Evolutionary conservation across 2,797 vertebrate genomes (phyloP).

Genomic region (Cryptoprocta ferox): DNA sequence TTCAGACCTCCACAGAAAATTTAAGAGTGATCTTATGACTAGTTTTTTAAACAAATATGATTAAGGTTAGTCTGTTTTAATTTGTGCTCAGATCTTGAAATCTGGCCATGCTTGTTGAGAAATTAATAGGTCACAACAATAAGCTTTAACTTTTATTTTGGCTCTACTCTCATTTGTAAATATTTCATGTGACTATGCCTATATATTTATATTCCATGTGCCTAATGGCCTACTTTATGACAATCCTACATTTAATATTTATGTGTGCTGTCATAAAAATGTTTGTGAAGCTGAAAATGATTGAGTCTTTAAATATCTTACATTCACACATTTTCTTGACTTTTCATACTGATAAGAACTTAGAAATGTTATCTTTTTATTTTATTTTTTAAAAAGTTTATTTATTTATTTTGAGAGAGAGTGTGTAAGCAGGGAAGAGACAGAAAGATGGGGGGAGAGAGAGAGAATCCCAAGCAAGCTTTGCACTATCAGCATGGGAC

Average conservation of each 20-base stretch:
- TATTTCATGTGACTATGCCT: neutral
- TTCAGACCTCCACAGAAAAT: neutral
- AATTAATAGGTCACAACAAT: neutral
- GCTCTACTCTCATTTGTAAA: neutral
- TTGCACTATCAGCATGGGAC: too few species aligned
- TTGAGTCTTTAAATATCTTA: neutral
- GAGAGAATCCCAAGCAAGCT: too few species aligned
- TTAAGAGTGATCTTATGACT: neutral
- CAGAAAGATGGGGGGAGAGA: too few species aligned
- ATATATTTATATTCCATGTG: neutral
- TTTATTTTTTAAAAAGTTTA: too few species aligned
- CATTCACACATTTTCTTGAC: neutral
- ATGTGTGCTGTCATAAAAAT: constrained; percentile 5
- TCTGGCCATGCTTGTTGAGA: neutral
- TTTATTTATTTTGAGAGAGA: too few species aligned
- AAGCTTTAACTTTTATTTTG: neutral
- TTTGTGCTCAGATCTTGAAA: neutral
- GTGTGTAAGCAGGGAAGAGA: too few species aligned
- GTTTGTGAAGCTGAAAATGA: neutral
- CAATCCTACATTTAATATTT: constrained; percentile 20
- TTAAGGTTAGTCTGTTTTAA: neutral
- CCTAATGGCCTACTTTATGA: neutral
- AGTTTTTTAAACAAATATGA: constrained; percentile 22
- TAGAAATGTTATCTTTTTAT: neutral
- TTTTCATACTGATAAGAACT: neutral